phyloP scores from a whole-genome alignment of 2,113 vertebrate genomes.

The Microtus montanus region DNA sequence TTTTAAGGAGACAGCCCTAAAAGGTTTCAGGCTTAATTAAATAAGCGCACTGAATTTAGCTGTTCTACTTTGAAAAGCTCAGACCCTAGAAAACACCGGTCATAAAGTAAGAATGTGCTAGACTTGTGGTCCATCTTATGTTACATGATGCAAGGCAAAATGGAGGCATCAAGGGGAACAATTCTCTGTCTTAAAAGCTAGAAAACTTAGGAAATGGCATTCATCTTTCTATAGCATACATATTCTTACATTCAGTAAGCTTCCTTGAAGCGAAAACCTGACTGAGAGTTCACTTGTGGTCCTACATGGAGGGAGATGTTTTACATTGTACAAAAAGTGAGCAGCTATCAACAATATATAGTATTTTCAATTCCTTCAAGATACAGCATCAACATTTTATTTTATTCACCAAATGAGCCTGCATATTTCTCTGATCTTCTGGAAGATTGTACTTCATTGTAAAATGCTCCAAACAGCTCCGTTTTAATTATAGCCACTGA shows the following conservation, averaged over 20 bases:
- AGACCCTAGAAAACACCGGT: background rate
- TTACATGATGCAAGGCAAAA: background rate
- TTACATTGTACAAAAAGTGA: background rate
- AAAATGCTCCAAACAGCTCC: background rate
- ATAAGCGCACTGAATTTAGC: slow-evolving; percentile 36
- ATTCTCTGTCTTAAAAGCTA: background rate
- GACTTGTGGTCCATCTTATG: background rate
- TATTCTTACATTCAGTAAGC: background rate
- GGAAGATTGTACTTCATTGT: background rate
- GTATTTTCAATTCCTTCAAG: background rate
- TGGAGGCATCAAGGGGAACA: background rate
- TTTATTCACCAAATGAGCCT: background rate
- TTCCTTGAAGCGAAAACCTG: background rate
- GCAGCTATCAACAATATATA: background rate
- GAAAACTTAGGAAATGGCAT: background rate
- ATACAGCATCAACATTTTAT: background rate
- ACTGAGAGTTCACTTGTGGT: background rate
- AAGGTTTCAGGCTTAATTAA: slow-evolving; percentile 56
- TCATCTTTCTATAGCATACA: background rate
- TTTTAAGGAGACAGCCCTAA: slow-evolving; percentile 59
- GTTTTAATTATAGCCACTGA: background rate
- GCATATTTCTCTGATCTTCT: background rate
- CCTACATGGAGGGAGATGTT: background rate
- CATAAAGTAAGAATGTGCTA: background rate
- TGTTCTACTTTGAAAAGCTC: slow-evolving; percentile 53